These are phyloP conservation scores for Sinopyrophorus schimmeli DNA, from an alignment of 2,888 invertebrate species.

Conservation along the genomic window DNA sequence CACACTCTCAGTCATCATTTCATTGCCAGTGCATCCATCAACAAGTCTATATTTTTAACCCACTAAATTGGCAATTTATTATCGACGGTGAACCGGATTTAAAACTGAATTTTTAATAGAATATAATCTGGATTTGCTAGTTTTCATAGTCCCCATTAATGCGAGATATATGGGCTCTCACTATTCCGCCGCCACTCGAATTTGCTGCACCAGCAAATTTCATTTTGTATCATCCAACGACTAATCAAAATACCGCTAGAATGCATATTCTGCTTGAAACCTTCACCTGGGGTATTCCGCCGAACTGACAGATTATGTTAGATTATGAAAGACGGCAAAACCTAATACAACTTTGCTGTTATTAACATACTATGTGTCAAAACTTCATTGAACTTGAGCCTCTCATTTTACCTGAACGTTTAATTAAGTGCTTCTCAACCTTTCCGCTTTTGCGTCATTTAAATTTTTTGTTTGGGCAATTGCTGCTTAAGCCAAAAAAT, in stretches of 20 bases:
- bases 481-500: no score
- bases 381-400: no score
- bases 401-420: no score
- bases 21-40: constrained; percentile 42
- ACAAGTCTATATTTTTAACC: constrained; percentile 36
- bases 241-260: constrained; percentile 17
- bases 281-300: constrained; percentile 13
- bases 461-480: no score
- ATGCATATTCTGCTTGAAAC: constrained; percentile 14
- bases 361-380: no score
- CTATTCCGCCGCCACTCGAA: no score
- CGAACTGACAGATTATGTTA: constrained; percentile 18
- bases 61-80: constrained; percentile 45
- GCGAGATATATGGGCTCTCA: not conserved
- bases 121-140: constrained; percentile 33
- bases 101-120: constrained; percentile 35
- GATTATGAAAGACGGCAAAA: constrained; percentile 12
- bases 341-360: not conserved
- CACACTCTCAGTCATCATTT: constrained; percentile 47
- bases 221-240: constrained; percentile 4
- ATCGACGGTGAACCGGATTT: constrained; percentile 33
- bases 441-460: no score
- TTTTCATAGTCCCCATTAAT: constrained; percentile 8
- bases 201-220: constrained; percentile 5
- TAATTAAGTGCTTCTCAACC: no score